Percentiles rank a stretch among this genome's conserved stretches.
These are phyloP conservation scores for Pristionchus japonicus DNA, from an alignment of 2,888 invertebrate genomes.

Conservation along the genomic window DNA sequence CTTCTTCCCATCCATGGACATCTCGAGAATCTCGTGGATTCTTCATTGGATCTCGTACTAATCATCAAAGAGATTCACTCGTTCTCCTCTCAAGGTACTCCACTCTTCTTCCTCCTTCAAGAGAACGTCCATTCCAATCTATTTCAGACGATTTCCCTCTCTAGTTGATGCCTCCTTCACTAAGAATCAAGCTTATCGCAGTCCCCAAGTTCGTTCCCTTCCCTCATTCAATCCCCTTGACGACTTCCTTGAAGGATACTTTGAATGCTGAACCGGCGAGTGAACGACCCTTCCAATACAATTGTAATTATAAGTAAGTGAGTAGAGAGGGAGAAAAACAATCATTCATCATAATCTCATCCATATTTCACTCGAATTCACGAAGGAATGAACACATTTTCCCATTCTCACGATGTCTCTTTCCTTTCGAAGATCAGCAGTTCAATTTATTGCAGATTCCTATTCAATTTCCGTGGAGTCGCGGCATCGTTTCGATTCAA, in stretches of 20 bases:
- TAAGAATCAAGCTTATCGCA: conserved; percentile 98
- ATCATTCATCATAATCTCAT: not conserved
- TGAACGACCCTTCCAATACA: conserved; percentile 90
- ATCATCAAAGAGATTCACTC: conserved; percentile 89
- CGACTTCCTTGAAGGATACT: conserved; percentile 83
- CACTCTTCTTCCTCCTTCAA: not conserved
- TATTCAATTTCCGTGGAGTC: conserved; percentile 96
- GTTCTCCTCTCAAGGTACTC: conserved; percentile 81
- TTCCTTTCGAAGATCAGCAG: not conserved
- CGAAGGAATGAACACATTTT: not conserved
- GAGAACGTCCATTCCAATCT: not conserved
- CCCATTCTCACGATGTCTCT: not conserved
- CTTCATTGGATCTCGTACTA: conserved; percentile 95
- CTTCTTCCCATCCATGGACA: conserved; percentile 81
- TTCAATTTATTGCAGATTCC: conserved; percentile 81
- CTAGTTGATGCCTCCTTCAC: conserved; percentile 94
- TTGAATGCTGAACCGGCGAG: conserved; percentile 86
- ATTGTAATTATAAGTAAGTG: conserved; percentile 84
- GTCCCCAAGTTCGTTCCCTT: conserved; percentile 79
- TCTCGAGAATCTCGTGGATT: conserved; percentile 79
- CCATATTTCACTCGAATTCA: not conserved
- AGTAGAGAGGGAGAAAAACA: not conserved
- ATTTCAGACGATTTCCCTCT: conserved; percentile 79
- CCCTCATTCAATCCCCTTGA: not conserved
- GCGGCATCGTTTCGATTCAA: conserved; percentile 97